A percentile compares a stretch with the other conserved stretches of the same genome.
These are phyloP conservation scores for Drepanosiphum platanoidis DNA, from an alignment of 2,888 invertebrate genomes.

Conservation along the genomic window DNA sequence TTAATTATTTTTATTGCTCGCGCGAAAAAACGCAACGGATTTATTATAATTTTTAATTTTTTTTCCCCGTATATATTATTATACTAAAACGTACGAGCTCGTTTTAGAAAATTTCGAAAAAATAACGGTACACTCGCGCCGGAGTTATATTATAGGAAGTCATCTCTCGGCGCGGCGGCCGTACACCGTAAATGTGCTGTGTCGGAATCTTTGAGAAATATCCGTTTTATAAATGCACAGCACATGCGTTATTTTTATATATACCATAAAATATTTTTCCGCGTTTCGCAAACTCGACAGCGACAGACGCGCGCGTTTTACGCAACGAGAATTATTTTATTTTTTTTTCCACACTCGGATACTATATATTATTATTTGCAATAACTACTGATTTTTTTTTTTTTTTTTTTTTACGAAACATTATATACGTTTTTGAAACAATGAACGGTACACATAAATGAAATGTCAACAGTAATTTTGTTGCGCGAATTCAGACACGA, in stretches of 20 bases:
- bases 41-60: background rate
- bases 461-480: background rate
- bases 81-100: too few species aligned
- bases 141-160: too few species aligned
- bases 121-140: too few species aligned
- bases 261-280: background rate
- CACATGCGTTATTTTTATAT: too few species aligned
- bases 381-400: too few species aligned
- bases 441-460: background rate
- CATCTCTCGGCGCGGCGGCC: too few species aligned
- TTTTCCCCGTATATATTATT: background rate
- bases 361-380: conserved; percentile 20
- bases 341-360: conserved; percentile 5
- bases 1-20: too few species aligned
- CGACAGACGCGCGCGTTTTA: background rate
- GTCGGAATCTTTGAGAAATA: background rate
- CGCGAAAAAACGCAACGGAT: background rate
- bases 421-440: background rate
- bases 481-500: too few species aligned
- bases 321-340: background rate
- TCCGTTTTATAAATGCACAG: background rate
- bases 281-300: background rate
- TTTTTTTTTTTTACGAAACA: background rate
- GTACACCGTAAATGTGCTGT: too few species aligned
- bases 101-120: too few species aligned